Evolutionary conservation across 1,140 invertebrate species (phyloP), one percentile per base, ranked within the genome.

Genomic region (Drosophila parvula): DNA sequence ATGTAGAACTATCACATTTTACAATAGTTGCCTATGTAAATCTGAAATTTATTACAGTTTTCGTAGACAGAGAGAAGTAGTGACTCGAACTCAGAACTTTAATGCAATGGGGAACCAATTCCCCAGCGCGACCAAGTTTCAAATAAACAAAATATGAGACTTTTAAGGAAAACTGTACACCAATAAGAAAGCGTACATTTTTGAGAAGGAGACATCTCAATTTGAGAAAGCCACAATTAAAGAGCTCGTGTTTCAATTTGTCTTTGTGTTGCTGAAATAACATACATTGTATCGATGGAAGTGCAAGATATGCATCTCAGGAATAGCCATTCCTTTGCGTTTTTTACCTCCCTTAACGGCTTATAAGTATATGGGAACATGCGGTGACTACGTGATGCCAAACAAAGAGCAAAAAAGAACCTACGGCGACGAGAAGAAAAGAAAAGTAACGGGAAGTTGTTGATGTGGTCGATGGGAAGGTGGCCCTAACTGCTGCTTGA

Each of bases 341-440:
- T 14, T 28, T 41, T 41, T 4, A 16, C 10, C 9, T 62, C 12
- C 12, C 28, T 3, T 40, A 18, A 47, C 27, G 8, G 50, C n/a
- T 58, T 57, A 36, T 43, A 22, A 22, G 22, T 22, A 10, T 32
- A 61, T 61, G 30, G 22, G 79, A 82, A 70, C 71, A 88, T 80
- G 84, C 65, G 80, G 76, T 77, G 45, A 43, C 73, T 80, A 88
- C 84, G 77, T 89, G 84, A 53, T 76, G 43, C 44, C 61, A 55
- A 63, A 44, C 28, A 58, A 51, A 47, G 44, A 28, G 41, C 59
- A 74, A 74, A 40, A 32, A 43, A n/a, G 12, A 27, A 16, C 3
- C 7, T 6, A 36, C 16, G 36, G n/a, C 7, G 34, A 27, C 10
- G 34, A 27, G 47, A 55, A 74, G 34, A 63, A 63, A 38, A 38